Evolutionary conservation across 2,797 vertebrate species (phyloP).

Genomic region (Eupleurogrammus muticus): DNA sequence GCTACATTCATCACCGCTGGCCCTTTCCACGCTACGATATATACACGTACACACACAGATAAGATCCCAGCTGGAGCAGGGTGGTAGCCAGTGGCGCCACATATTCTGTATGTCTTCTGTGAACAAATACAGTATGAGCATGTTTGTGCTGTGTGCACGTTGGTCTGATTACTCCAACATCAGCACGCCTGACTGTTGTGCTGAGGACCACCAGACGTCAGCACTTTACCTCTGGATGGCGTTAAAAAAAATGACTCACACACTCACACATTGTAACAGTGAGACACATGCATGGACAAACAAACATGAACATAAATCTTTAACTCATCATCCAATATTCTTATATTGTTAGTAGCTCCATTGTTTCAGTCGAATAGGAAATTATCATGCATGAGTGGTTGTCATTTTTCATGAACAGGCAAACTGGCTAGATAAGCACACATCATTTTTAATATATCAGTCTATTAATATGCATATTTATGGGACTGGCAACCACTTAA

Average conservation of each 20-base stretch:
- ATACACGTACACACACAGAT: constrained; percentile 76
- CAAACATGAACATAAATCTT: neutral
- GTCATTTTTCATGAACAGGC: too few species aligned
- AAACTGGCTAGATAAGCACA: neutral
- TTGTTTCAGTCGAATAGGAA: too few species aligned
- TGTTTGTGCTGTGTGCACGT: constrained; percentile 23
- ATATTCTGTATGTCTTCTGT: constrained; percentile 42
- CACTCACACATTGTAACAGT: too few species aligned
- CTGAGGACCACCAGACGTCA: constrained; percentile 10
- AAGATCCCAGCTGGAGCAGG: constrained; percentile 73
- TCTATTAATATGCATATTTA: too few species aligned
- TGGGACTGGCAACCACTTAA: neutral
- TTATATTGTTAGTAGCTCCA: too few species aligned
- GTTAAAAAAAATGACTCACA: neutral
- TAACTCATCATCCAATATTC: neutral
- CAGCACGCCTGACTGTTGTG: constrained; percentile 15
- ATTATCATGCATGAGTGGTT: too few species aligned
- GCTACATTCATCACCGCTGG: too few species aligned
- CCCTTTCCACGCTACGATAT: too few species aligned
- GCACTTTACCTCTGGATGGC: constrained; percentile 13
- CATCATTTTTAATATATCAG: neutral
- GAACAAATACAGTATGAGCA: constrained; percentile 34
- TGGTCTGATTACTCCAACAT: constrained; percentile 37
- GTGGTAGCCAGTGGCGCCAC: constrained; percentile 57
- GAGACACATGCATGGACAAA: neutral